phyloP scores from a whole-genome alignment of 2,888 invertebrate species.

The Clivina fossor region DNA sequence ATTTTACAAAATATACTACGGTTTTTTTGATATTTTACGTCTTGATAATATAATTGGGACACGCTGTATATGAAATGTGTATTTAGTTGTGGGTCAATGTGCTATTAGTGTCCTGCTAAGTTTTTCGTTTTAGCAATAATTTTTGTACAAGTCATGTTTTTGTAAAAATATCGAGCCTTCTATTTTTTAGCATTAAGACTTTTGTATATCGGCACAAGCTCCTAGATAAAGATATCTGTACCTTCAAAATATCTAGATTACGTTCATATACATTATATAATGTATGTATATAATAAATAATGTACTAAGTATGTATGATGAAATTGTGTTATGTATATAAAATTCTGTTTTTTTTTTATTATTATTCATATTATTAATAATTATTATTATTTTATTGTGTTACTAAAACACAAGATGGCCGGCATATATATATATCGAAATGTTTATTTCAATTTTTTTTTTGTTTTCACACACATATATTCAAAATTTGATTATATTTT shows the following conservation, averaged over 20 bases:
- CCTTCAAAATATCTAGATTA: conserved; percentile 13
- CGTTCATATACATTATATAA: conserved; percentile 20
- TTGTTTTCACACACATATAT: conserved; percentile 17
- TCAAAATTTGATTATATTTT: too few relatives aligned
- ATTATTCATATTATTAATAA: conserved; percentile 14
- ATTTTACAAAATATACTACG: too few relatives aligned
- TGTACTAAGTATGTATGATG: conserved; percentile 8
- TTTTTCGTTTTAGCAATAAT: conserved; percentile 16
- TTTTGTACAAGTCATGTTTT: conserved; percentile 25
- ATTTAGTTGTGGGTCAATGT: conserved; percentile 3
- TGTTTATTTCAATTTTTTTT: too few relatives aligned
- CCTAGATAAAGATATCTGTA: conserved; percentile 9
- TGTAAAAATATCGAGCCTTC: conserved; percentile 27
- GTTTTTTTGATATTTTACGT: too few relatives aligned
- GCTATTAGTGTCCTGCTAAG: conserved; percentile 1
- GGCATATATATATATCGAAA: too few relatives aligned
- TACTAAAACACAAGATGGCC: conserved; percentile 27
- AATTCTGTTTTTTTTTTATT: conserved; percentile 14
- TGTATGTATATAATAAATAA: conserved; percentile 15
- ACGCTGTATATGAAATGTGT: not conserved
- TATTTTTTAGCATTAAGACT: conserved; percentile 15
- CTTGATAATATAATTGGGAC: too few relatives aligned
- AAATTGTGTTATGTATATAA: conserved; percentile 23
- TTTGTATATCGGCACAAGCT: conserved; percentile 15
- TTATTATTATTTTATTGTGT: too few relatives aligned